Evolutionary conservation across 2,797 vertebrate species (phyloP), one percentile per base, ranked within the genome.

Genomic region (Tinamus major): DNA sequence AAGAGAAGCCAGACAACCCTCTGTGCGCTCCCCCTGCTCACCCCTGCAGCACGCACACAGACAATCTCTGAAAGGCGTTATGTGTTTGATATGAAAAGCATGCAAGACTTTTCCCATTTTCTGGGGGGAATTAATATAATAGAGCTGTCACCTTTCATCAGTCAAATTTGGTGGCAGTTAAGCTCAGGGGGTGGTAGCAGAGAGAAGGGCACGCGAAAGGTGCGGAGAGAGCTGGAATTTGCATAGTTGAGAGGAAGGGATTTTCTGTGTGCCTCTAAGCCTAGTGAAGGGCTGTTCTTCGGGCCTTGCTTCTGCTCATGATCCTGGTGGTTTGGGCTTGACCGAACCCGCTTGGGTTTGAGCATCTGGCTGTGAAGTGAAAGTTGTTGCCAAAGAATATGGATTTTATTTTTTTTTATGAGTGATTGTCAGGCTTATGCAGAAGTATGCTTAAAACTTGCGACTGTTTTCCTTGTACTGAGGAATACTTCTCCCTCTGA

Each of bases 91-190:
- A 89, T 90, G 51, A 92, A 96, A 92, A 80, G 63, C 61, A 59
- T 84, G 70, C 3, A 2, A 96, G 71, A 33, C 10, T 69, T 39
- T 90, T 42, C 87, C 55, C 63, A 61, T 85, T 95, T 97, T 96
- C 89, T 93, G 84, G 70, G 41, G 82, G 70, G 79, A 94, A 86
- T 96, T 92, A 95, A 90, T 89, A 74, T 92, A 96, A 96, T 94
- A 78, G 91, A 92, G 79, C 92, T 94, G 95, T 88, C 95, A 68
- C 53, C 86, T 96, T 96, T 94, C 74, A 96, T 96, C 96, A 96
- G 85, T 97, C 91, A 95, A 65, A 91, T 72, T 82, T 89, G 80
- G 79, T 91, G 81, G 90, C 89, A 79, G 90, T 70, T 90, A 84
- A 93, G 67, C 72, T 92, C 89, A 65, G 75, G 62, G 62, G 76